A percentile compares a stretch with the other conserved stretches of the same genome.
phyloP scores from a whole-genome alignment of 2,888 invertebrate genomes.

The Idaea dimidiata region DNA sequence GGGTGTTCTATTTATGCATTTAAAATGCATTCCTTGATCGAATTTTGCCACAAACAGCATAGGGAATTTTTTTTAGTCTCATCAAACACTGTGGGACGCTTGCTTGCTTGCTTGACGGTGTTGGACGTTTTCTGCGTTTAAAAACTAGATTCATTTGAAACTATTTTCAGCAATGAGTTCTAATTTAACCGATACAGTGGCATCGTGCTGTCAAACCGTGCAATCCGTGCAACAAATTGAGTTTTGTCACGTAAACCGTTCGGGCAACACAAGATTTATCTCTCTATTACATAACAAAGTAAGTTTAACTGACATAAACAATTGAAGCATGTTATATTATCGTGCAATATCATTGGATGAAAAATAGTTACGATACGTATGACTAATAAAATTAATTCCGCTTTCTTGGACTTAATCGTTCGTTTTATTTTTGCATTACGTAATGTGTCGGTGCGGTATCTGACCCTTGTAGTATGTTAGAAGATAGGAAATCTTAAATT shows the following conservation, averaged over 20 bases:
- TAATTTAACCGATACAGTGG: not conserved
- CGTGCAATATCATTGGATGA: slow-evolving; percentile 28
- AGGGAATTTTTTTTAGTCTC: too few relatives aligned
- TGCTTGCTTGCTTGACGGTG: too few relatives aligned
- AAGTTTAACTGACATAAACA: slow-evolving; percentile 45
- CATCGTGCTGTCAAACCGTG: slow-evolving; percentile 1
- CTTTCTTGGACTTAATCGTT: slow-evolving; percentile 31
- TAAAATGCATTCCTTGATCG: too few relatives aligned
- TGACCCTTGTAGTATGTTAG: not conserved
- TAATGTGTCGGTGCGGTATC: not conserved
- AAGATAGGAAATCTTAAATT: not conserved
- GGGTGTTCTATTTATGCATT: too few relatives aligned
- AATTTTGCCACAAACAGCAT: too few relatives aligned
- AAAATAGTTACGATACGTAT: slow-evolving; percentile 28
- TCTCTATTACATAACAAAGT: not conserved
- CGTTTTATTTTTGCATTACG: not conserved
- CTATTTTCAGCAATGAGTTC: not conserved
- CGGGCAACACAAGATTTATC: not conserved
- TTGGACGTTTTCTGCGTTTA: too few relatives aligned
- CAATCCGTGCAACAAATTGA: not conserved
- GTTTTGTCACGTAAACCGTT: not conserved
- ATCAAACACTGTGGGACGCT: too few relatives aligned
- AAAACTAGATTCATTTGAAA: too few relatives aligned
- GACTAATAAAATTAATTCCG: slow-evolving; percentile 34
- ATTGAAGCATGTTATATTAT: slow-evolving; percentile 36